Conservation (phyloP, 2,888 invertebrate genomes). For the Leptogaster cylindrica region DNA sequence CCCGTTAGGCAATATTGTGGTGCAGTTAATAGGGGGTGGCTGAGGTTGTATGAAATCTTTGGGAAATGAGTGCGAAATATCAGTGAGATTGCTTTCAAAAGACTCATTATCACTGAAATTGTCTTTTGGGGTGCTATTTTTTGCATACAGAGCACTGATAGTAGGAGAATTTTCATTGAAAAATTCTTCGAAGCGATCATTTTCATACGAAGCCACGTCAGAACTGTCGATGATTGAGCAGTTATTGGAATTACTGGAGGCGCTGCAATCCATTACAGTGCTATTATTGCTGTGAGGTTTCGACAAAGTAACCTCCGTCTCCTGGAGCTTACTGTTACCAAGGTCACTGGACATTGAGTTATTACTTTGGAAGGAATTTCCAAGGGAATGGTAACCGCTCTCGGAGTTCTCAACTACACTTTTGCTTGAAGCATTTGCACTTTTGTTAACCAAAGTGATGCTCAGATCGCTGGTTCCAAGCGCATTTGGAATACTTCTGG, state of each 20-base stretch:
- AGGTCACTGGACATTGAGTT: no score
- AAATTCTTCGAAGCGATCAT: background rate
- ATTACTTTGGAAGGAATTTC: background rate
- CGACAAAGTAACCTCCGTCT: background rate
- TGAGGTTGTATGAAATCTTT: slow-evolving; percentile 5
- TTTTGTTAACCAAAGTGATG: background rate
- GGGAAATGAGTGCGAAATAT: slow-evolving; percentile 20
- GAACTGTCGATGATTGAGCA: background rate
- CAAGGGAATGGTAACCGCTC: background rate
- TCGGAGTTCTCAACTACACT: background rate
- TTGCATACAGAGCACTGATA: no score
- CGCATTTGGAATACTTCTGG: background rate
- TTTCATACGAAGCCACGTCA: background rate
- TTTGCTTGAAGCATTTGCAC: background rate
- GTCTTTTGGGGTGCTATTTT: no score
- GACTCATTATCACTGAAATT: background rate
- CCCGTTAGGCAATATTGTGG: background rate
- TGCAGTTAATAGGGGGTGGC: background rate
- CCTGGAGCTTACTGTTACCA: background rate
- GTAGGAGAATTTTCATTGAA: background rate
- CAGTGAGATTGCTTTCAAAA: slow-evolving; percentile 18
- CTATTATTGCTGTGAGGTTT: background rate
- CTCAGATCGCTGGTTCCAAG: background rate
- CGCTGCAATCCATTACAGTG: background rate
- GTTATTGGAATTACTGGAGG: background rate